These are phyloP conservation scores for Nothobranchius furzeri DNA, from an alignment of 2,113 vertebrate species.

Conservation along the genomic window DNA sequence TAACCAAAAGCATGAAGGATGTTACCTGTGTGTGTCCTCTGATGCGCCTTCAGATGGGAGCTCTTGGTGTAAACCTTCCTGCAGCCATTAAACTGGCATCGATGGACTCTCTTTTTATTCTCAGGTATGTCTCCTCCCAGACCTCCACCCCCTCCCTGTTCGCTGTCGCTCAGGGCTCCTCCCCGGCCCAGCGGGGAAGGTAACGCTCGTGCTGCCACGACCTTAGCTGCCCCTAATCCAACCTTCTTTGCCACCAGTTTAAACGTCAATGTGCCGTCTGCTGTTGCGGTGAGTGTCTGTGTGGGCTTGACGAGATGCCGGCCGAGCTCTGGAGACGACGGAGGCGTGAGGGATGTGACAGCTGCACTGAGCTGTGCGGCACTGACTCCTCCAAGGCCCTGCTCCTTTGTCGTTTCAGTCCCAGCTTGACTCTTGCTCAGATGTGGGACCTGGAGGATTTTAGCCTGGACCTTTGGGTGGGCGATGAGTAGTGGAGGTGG, in stretches of 20 bases:
- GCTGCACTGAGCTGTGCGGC: slow-evolving; percentile 94
- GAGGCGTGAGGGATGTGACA: slow-evolving; percentile 95
- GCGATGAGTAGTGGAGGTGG: slow-evolving; percentile 77
- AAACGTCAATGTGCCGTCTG: slow-evolving; percentile 89
- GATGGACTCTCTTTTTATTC: slow-evolving; percentile 98
- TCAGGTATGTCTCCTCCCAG: slow-evolving; percentile 87
- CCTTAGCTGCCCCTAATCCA: slow-evolving; percentile 85
- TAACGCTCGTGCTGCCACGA: slow-evolving; percentile 80
- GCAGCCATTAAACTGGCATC: slow-evolving; percentile 98
- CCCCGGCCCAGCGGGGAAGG: slow-evolving; percentile 86
- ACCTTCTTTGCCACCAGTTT: slow-evolving; percentile 95
- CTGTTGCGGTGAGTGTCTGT: slow-evolving; percentile 87
- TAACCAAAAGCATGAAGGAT: neutral
- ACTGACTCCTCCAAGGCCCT: slow-evolving; percentile 86
- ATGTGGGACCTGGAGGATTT: slow-evolving; percentile 81
- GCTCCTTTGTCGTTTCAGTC: slow-evolving; percentile 80
- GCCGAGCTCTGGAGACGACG: slow-evolving; percentile 95
- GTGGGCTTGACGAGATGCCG: slow-evolving; percentile 93
- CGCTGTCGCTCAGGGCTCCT: slow-evolving; percentile 66
- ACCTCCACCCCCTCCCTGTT: slow-evolving; percentile 58
- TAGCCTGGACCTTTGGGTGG: slow-evolving; percentile 84
- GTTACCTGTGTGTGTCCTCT: slow-evolving; percentile 98
- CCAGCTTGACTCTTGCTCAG: slow-evolving; percentile 61
- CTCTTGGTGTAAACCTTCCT: slow-evolving; percentile 99
- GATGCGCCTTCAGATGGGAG: slow-evolving; percentile 98